These are phyloP conservation scores for Nemotelus nigrinus DNA, from an alignment of 2,888 invertebrate genomes.

Conservation along the genomic window DNA sequence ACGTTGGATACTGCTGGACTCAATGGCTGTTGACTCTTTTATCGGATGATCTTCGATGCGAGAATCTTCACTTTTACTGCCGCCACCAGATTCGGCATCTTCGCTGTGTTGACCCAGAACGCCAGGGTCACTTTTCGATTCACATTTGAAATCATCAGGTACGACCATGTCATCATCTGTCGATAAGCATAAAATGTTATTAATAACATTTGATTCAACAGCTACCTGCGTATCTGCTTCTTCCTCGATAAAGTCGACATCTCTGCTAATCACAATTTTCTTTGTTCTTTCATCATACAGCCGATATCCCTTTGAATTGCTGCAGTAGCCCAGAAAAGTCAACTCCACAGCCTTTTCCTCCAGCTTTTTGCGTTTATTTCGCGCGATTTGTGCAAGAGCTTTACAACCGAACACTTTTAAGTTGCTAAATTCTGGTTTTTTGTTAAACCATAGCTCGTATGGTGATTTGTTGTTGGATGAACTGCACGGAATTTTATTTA, in stretches of 20 bases:
- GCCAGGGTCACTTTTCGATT: not conserved
- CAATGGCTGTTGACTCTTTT: too few species aligned
- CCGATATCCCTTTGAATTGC: slow-evolving; percentile 7
- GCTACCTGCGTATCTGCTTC: not conserved
- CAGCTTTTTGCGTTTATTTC: slow-evolving; percentile 45
- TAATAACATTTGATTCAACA: not conserved
- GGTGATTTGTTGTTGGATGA: not conserved
- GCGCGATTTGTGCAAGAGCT: not conserved
- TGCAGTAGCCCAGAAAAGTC: slow-evolving; percentile 9
- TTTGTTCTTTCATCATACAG: not conserved
- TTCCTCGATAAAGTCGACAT: slow-evolving; percentile 21
- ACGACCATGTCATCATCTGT: too few species aligned
- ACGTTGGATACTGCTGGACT: too few species aligned
- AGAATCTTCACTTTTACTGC: too few species aligned
- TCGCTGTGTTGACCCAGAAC: too few species aligned
- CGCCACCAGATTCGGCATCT: not conserved
- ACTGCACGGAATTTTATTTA: not conserved
- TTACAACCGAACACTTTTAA: slow-evolving; percentile 29
- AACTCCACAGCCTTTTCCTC: slow-evolving; percentile 44
- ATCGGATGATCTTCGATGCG: too few species aligned
- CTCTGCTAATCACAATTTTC: slow-evolving; percentile 10
- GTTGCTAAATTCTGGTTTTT: slow-evolving; percentile 4
- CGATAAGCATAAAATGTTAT: not conserved
- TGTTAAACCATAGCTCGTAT: not conserved
- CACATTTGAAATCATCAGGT: too few species aligned